Percentiles rank a stretch among this genome's conserved stretches.
Evolutionary conservation across 2,888 invertebrate genomes (phyloP).

Genomic region (Phaedon cochleariae): DNA sequence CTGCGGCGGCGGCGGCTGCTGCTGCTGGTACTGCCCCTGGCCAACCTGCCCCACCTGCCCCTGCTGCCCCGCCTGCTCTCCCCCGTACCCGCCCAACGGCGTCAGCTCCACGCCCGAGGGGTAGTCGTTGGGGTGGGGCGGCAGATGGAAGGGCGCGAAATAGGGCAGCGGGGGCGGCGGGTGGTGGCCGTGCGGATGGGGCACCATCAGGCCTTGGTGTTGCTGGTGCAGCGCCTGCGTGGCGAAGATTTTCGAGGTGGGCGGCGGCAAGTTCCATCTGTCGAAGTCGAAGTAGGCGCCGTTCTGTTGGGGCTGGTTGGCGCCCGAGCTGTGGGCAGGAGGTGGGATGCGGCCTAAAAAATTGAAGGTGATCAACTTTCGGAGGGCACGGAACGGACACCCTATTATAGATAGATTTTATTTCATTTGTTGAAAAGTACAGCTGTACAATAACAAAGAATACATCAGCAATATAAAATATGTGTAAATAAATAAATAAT

Average conservation of each 20-base stretch:
- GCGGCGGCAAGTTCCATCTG: slow-evolving; percentile 80
- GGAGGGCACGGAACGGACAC: too few relatives aligned
- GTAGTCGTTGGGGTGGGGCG: slow-evolving; percentile 62
- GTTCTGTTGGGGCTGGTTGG: slow-evolving; percentile 54
- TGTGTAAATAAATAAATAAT: too few relatives aligned
- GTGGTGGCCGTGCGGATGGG: slow-evolving; percentile 70
- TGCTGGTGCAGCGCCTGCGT: slow-evolving; percentile 61
- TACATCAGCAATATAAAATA: too few relatives aligned
- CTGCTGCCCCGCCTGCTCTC: slow-evolving; percentile 57
- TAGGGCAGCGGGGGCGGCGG: slow-evolving; percentile 74
- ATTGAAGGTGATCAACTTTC: neutral
- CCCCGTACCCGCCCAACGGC: slow-evolving; percentile 68
- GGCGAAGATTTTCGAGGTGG: slow-evolving; percentile 75
- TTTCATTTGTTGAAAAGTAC: too few relatives aligned
- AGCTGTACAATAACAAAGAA: too few relatives aligned
- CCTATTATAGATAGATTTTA: too few relatives aligned
- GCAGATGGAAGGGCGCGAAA: slow-evolving; percentile 78
- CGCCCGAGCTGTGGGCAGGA: slow-evolving; percentile 71
- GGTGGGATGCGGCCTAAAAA: slow-evolving; percentile 71
- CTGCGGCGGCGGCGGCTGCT: slow-evolving; percentile 49
- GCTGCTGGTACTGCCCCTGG: slow-evolving; percentile 46
- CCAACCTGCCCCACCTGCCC: slow-evolving; percentile 36
- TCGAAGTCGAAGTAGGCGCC: slow-evolving; percentile 80
- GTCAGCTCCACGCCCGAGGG: slow-evolving; percentile 73
- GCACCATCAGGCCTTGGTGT: slow-evolving; percentile 69